Percentiles rank a stretch among this genome's conserved stretches.
Evolutionary conservation across 1,140 invertebrate genomes (phyloP).

Genomic region (Caenorhabditis elegans): DNA sequence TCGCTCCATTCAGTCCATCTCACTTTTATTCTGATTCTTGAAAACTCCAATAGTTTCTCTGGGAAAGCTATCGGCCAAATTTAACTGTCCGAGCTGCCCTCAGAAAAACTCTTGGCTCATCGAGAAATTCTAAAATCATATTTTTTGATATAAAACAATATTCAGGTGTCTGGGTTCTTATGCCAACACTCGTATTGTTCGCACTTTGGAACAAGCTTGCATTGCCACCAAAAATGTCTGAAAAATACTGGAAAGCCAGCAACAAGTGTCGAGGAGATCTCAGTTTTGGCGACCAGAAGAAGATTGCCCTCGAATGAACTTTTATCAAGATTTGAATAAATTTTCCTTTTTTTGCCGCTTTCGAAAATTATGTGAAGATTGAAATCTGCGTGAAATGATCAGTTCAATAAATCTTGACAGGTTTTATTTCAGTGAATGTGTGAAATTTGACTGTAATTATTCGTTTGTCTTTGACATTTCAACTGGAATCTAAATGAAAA

Average conservation of each 20-base stretch:
- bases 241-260: slow-evolving; percentile 24
- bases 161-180: neutral
- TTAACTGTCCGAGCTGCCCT: neutral
- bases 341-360: neutral
- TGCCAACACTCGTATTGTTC: neutral
- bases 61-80: neutral
- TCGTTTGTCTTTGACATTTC: no score
- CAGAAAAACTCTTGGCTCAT: neutral
- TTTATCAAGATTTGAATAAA: neutral
- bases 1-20: no score
- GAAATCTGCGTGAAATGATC: neutral
- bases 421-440: neutral
- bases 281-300: neutral
- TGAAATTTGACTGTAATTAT: neutral
- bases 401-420: neutral
- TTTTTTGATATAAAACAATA: neutral
- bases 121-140: neutral
- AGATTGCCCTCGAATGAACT: slow-evolving; percentile 21
- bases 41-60: neutral
- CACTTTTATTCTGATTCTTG: neutral
- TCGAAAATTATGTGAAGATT: neutral
- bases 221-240: neutral
- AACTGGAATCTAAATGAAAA: no score
- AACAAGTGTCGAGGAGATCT: slow-evolving; percentile 5
- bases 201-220: slow-evolving; percentile 14